phyloP scores from a whole-genome alignment of 1,140 invertebrate species.

The Dryas iulia region DNA sequence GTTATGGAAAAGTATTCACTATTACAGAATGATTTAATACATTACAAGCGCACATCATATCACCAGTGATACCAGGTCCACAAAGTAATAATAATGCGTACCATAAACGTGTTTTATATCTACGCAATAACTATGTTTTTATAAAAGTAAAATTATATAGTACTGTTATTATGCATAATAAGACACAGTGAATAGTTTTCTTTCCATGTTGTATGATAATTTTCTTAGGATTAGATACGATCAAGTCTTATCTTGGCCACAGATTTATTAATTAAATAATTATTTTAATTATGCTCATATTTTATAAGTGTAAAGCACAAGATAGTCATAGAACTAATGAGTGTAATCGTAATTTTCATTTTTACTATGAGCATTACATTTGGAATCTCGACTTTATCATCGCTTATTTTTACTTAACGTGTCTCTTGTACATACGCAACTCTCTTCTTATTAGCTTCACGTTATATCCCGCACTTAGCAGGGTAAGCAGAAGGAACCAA shows the following conservation, averaged over 20 bases:
- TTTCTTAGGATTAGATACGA: slow-evolving; percentile 11
- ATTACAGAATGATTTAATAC: no score
- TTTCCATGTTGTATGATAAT: slow-evolving; percentile 22
- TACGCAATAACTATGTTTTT: neutral
- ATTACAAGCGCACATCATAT: no score
- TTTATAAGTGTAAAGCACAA: neutral
- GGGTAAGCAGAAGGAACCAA: no score
- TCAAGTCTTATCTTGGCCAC: neutral
- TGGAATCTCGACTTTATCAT: neutral
- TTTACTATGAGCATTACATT: neutral
- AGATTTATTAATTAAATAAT: slow-evolving; percentile 13
- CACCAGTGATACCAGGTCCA: no score
- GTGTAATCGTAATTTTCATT: neutral
- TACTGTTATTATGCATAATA: slow-evolving; percentile 14
- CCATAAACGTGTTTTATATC: neutral
- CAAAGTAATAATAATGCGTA: neutral
- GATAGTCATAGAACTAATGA: neutral
- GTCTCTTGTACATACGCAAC: neutral
- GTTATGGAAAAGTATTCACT: no score
- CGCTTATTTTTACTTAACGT: no score
- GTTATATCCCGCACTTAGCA: no score
- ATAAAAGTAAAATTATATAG: slow-evolving; percentile 2
- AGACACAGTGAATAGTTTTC: slow-evolving; percentile 15
- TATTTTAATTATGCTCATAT: neutral
- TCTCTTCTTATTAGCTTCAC: no score